Conservation (phyloP, 2,797 vertebrate genomes). For the Fistularia tabacaria region DNA sequence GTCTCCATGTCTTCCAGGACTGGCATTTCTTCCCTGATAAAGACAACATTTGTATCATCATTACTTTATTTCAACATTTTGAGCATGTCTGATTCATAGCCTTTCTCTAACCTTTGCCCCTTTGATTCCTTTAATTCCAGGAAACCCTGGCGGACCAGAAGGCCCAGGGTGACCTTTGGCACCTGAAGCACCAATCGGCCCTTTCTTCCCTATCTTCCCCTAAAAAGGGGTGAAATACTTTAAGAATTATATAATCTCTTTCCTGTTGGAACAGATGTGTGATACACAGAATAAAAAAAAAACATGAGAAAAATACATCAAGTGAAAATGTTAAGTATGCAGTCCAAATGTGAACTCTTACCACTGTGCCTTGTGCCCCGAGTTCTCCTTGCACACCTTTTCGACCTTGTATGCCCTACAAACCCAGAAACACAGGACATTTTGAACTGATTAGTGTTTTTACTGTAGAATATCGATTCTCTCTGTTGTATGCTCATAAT, state of each 20-base stretch:
- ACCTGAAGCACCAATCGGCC: constrained; percentile 53
- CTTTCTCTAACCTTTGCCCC: constrained; percentile 61
- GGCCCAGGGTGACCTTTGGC: constrained; percentile 64
- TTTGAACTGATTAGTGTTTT: neutral
- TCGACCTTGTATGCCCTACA: constrained; percentile 59
- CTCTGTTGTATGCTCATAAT: too few relatives aligned
- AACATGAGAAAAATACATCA: neutral
- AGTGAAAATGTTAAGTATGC: neutral
- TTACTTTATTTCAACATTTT: neutral
- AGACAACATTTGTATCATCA: constrained; percentile 6
- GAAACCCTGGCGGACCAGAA: constrained; percentile 57
- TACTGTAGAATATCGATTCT: neutral
- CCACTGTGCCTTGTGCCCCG: constrained; percentile 57
- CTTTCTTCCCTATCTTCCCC: constrained; percentile 51
- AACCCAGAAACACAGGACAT: too few relatives aligned
- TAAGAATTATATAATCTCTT: neutral
- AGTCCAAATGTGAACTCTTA: constrained; percentile 36
- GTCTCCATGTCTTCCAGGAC: constrained; percentile 55
- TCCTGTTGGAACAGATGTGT: neutral
- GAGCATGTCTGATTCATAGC: neutral
- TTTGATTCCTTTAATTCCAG: constrained; percentile 58
- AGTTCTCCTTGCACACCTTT: constrained; percentile 63
- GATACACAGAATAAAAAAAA: neutral
- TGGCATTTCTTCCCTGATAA: constrained; percentile 56
- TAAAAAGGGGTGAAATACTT: constrained; percentile 28